phyloP scores from a whole-genome alignment of 2,113 vertebrate genomes.

The Clarias batrachus region DNA sequence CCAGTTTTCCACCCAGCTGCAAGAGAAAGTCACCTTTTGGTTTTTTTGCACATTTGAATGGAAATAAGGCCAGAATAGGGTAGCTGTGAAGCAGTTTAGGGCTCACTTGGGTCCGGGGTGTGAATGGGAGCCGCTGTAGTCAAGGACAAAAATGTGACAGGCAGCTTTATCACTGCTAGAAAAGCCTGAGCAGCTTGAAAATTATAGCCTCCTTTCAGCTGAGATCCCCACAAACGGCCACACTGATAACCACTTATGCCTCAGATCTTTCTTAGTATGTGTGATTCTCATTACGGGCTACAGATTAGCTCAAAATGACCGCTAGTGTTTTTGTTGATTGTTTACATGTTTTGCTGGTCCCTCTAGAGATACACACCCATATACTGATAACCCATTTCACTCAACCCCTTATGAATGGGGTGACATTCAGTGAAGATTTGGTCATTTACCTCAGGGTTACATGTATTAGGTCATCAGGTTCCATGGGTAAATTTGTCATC shows the following conservation, averaged over 20 bases:
- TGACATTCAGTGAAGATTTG: neutral
- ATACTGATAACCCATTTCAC: constrained; percentile 3
- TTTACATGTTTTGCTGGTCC: constrained; percentile 21
- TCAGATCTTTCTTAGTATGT: constrained; percentile 72
- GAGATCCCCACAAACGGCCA: constrained; percentile 55
- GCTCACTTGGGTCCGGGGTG: constrained; percentile 60
- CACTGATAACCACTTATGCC: constrained; percentile 52
- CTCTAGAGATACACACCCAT: neutral
- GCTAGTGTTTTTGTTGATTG: constrained; percentile 55
- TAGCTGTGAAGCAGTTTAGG: constrained; percentile 80
- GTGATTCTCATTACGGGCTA: constrained; percentile 74
- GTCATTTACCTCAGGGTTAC: neutral
- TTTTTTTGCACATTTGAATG: constrained; percentile 91
- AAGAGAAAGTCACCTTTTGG: constrained; percentile 79
- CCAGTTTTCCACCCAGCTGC: constrained; percentile 86
- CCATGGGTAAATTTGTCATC: constrained; percentile 31
- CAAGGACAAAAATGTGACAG: constrained; percentile 92
- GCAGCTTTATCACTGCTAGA: constrained; percentile 84
- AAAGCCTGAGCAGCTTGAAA: constrained; percentile 74
- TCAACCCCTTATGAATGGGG: neutral
- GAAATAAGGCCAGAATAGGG: constrained; percentile 83
- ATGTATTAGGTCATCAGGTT: constrained; percentile 41
- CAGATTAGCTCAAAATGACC: constrained; percentile 68
- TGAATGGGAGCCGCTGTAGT: constrained; percentile 90
- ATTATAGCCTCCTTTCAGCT: constrained; percentile 78